Evolutionary conservation across 2,113 vertebrate genomes (phyloP).

Genomic region (Saiga tatarica): DNA sequence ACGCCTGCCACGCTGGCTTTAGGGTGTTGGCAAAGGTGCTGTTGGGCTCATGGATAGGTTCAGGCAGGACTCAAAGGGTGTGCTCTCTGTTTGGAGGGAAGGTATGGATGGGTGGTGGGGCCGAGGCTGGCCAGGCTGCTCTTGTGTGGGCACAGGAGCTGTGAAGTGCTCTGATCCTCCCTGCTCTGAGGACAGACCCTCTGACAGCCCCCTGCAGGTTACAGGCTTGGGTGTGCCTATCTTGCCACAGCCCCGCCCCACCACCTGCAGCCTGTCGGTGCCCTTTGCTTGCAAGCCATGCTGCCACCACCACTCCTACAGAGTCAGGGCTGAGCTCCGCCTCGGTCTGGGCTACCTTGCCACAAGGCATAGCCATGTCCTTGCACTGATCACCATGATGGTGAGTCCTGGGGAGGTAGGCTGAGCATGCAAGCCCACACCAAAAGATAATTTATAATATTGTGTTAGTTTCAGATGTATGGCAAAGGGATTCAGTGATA

Average conservation of each 20-base stretch:
- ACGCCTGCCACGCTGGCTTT: rapidly evolving
- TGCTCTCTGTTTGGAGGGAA: neutral
- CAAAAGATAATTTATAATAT: neutral
- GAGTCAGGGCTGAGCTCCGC: constrained; percentile 63
- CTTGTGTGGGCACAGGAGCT: neutral
- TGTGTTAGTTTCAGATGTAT: neutral
- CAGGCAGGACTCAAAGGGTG: neutral
- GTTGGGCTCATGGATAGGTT: rapidly evolving
- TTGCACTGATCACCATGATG: constrained; percentile 88
- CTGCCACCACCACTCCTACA: neutral
- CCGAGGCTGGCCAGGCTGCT: neutral
- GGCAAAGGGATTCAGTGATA: neutral
- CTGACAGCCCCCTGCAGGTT: neutral
- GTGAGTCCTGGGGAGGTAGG: constrained; percentile 67
- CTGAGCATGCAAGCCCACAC: neutral
- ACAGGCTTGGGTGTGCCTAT: no score
- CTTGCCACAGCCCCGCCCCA: rapidly evolving
- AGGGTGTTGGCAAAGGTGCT: neutral
- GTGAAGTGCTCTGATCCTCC: rapidly evolving
- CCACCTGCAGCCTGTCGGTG: neutral
- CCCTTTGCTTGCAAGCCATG: neutral
- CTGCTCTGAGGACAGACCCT: rapidly evolving
- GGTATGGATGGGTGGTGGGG: neutral
- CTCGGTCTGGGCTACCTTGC: constrained; percentile 80
- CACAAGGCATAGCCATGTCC: constrained; percentile 87